phyloP scores from a whole-genome alignment of 2,797 vertebrate species.

The Helostoma temminkii region DNA sequence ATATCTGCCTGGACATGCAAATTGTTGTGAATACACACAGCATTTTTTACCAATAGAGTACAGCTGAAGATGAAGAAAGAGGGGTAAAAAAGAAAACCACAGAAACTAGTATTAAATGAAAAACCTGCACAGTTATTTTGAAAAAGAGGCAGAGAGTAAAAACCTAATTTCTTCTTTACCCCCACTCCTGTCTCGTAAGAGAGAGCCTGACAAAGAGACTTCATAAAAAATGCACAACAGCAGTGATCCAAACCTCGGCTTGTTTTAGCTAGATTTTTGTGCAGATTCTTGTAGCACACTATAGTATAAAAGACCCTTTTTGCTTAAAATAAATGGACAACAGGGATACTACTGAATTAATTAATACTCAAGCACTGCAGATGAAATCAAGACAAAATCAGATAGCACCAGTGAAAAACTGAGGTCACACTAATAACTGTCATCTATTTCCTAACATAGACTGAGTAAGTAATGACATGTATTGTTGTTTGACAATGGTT shows the following conservation, averaged over 20 bases:
- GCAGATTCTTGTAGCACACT: neutral
- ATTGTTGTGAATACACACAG: too few species aligned
- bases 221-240: conserved; percentile 21
- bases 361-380: conserved; percentile 2
- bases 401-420: neutral
- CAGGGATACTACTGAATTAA: conserved; percentile 6
- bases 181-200: neutral
- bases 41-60: too few species aligned
- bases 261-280: neutral
- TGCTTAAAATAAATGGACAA: neutral
- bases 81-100: too few species aligned
- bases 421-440: neutral
- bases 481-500: conserved; percentile 6
- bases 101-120: too few species aligned
- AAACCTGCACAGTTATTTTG: too few species aligned
- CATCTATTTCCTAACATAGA: conserved; percentile 1
- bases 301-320: neutral
- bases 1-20: too few species aligned
- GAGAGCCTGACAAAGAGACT: conserved; percentile 19
- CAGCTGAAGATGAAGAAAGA: too few species aligned
- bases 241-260: conserved; percentile 6
- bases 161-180: conserved; percentile 3
- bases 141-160: conserved; percentile 1
- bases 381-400: conserved; percentile 1
- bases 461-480: neutral